Evolutionary conservation across 2,797 vertebrate genomes (phyloP).

Genomic region (Pipistrellus pygmaeus): DNA sequence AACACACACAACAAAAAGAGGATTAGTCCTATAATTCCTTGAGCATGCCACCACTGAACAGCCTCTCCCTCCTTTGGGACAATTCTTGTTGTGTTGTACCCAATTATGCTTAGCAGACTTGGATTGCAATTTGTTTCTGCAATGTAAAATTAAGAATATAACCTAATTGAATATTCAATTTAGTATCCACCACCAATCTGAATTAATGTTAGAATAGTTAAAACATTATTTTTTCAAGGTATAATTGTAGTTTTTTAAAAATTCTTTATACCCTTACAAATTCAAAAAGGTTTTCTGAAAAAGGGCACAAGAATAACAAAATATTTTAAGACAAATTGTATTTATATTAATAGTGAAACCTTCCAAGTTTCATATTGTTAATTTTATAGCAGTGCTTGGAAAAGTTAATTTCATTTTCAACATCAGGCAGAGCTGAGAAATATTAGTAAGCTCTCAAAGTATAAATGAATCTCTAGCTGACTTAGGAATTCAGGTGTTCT

Average conservation of each 20-base stretch:
- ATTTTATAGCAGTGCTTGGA: not conserved
- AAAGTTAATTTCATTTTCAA: slow-evolving; percentile 58
- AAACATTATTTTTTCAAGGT: not conserved
- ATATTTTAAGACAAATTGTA: not conserved
- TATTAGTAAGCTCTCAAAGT: not conserved
- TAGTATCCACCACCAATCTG: too few relatives aligned
- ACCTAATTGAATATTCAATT: too few relatives aligned
- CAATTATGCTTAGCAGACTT: slow-evolving; percentile 96
- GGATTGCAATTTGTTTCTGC: slow-evolving; percentile 97
- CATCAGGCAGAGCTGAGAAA: not conserved
- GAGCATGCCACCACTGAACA: slow-evolving; percentile 99
- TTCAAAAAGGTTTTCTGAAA: slow-evolving; percentile 19
- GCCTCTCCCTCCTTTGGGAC: slow-evolving; percentile 88
- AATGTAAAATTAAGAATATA: slow-evolving; percentile 54
- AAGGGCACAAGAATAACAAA: slow-evolving; percentile 3
- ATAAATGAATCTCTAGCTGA: not conserved
- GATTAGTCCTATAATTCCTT: slow-evolving; percentile 97
- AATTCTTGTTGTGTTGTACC: slow-evolving; percentile 93
- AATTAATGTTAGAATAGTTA: slow-evolving; percentile 26
- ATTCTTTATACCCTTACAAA: not conserved
- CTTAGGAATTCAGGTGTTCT: slow-evolving; percentile 10
- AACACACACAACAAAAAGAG: slow-evolving; percentile 98
- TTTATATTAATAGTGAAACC: slow-evolving; percentile 16
- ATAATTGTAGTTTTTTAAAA: not conserved
- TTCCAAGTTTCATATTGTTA: not conserved